Conservation (phyloP, 2,888 invertebrate species). For the Dasysyrphus albostriatus region DNA sequence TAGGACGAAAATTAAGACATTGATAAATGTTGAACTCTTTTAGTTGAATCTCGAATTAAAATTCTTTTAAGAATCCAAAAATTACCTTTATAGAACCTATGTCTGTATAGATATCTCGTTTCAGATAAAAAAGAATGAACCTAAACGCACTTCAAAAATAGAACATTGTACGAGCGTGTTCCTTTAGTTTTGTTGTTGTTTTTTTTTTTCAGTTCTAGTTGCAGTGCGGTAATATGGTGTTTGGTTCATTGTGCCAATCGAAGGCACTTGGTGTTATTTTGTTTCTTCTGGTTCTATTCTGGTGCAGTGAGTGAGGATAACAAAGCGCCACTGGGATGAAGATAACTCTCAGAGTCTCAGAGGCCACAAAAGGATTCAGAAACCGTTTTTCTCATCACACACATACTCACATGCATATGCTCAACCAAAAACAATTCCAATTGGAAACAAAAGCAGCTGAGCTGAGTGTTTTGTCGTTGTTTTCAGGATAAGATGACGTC, state of each 20-base stretch:
- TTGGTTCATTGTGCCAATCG: slow-evolving; percentile 66
- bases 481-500: slow-evolving; percentile 60
- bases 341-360: slow-evolving; percentile 21
- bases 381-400: background rate
- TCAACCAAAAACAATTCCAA: slow-evolving; percentile 48
- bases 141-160: slow-evolving; percentile 65
- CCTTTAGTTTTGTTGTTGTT: slow-evolving; percentile 10
- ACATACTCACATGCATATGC: background rate
- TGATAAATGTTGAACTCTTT: background rate
- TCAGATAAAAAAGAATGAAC: slow-evolving; percentile 22
- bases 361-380: slow-evolving; percentile 62
- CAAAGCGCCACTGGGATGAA: slow-evolving; percentile 59
- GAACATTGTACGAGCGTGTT: slow-evolving; percentile 50
- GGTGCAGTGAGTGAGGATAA: slow-evolving; percentile 54
- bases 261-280: slow-evolving; percentile 51
- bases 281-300: slow-evolving; percentile 32
- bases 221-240: slow-evolving; percentile 23
- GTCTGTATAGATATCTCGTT: background rate
- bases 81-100: background rate
- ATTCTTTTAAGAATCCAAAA: slow-evolving; percentile 7
- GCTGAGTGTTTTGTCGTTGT: slow-evolving; percentile 48
- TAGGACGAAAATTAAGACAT: background rate
- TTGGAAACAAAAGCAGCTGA: slow-evolving; percentile 70
- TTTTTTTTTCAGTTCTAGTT: slow-evolving; percentile 7
- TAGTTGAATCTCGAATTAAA: background rate